Percentiles rank a stretch among this genome's conserved stretches.
Conservation (phyloP, 2,888 invertebrate species). For the Eulithis prunata region DNA sequence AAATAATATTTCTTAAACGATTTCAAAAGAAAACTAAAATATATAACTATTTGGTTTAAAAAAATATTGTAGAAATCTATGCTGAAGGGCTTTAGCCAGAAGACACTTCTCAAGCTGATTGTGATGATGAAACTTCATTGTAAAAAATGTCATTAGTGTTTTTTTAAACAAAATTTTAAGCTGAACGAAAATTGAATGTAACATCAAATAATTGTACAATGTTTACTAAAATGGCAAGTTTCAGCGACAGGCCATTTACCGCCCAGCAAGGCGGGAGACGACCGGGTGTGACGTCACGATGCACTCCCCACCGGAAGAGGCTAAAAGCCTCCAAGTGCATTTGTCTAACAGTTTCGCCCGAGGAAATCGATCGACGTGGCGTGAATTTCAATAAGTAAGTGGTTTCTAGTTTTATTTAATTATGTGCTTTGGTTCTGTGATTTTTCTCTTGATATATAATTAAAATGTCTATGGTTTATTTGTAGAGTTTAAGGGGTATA, state of each 20-base stretch:
- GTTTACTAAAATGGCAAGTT: conserved; percentile 22
- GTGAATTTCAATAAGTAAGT: conserved; percentile 34
- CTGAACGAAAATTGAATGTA: not conserved
- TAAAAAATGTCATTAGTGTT: too few species aligned
- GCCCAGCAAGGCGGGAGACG: conserved; percentile 43
- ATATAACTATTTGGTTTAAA: too few species aligned
- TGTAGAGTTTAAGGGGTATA: too few species aligned
- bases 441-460: too few species aligned
- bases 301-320: conserved; percentile 69
- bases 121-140: too few species aligned
- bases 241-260: conserved; percentile 25
- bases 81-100: too few species aligned
- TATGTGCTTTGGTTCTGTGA: not conserved
- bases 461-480: too few species aligned
- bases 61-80: too few species aligned
- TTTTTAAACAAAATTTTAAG: too few species aligned
- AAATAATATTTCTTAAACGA: too few species aligned
- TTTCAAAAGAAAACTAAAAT: too few species aligned
- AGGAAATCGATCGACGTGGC: conserved; percentile 52
- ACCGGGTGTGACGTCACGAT: conserved; percentile 69
- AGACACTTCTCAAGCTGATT: too few species aligned
- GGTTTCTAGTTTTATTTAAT: conserved; percentile 11
- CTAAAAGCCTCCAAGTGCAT: conserved; percentile 75
- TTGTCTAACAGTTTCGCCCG: conserved; percentile 60
- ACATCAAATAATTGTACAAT: not conserved